Evolutionary conservation across 2,888 invertebrate species (phyloP), one percentile per base, ranked within the genome.

Genomic region (Dynastes grantii): DNA sequence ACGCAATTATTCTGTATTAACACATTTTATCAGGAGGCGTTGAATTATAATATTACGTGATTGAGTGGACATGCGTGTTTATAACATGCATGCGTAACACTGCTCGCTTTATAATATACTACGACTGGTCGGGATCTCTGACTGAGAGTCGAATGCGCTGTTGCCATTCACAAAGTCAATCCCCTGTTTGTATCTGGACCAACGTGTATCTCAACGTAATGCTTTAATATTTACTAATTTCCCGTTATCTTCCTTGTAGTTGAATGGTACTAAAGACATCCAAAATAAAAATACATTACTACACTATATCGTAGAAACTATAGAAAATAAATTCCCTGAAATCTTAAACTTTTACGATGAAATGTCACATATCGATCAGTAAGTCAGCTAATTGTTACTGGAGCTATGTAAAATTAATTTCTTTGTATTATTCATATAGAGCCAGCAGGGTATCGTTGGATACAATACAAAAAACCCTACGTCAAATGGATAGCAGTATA

Each of bases 281-380:
- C 96, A 98, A 85, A 98, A 98, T 87, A 96, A 96, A 85, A 95
- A 95, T 81, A 99, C 98, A 0, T 89, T 99, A 29, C 90, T 99
- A 67, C 98, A 99, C 88, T 98, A 97, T 86, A 89, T 99, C 77
- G 97, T 95, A 0, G 95, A 97, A 82, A 94, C 95, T 0, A 93
- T 97, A 79, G 97, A 98, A 88, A 92, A 90, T 77, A 97, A 97
- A 85, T 96, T 96, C 88, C 96, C 97, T 0, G 97, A 98, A 75
- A 92, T 94, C 32, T 87, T 97, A 13, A 93, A 89, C 73, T 98
- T 98, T 85, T 91, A 92, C 0, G 96, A 96, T 81, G 98, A 98
- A 87, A 92, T 98, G 88, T 93, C 95, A 2, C 98, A 99, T 86
- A 93, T 98, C 13, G 97, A 97, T 87, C 92, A 93, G 92, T 92